These are phyloP conservation scores for Hetaerina americana DNA, from an alignment of 1,140 invertebrate species.

Conservation along the genomic window DNA sequence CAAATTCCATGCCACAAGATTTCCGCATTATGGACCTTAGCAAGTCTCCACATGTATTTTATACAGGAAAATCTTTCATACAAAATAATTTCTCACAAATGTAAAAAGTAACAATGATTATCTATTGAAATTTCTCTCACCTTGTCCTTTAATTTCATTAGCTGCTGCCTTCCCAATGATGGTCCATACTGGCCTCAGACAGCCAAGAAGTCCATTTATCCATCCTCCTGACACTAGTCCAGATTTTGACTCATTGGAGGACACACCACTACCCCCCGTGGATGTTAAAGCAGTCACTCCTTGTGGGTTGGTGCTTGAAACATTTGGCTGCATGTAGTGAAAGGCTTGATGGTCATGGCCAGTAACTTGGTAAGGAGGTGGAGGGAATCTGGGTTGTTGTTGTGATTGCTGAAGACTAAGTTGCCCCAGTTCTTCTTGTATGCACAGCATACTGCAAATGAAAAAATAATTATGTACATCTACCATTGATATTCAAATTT, in stretches of 20 bases:
- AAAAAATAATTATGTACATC: no score
- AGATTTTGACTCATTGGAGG: constrained; percentile 23
- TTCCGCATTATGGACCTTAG: neutral
- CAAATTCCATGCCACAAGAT: neutral
- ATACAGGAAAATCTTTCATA: neutral
- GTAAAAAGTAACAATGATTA: neutral
- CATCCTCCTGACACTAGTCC: constrained; percentile 39
- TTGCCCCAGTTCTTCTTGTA: constrained; percentile 48
- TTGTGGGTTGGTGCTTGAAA: constrained; percentile 25
- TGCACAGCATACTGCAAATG: constrained; percentile 45
- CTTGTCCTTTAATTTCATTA: constrained; percentile 47
- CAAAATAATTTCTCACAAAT: neutral
- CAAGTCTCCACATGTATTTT: neutral
- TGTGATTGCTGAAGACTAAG: constrained; percentile 37
- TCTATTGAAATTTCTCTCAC: neutral
- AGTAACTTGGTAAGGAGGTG: constrained; percentile 26
- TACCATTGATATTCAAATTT: no score
- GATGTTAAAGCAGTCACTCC: constrained; percentile 26
- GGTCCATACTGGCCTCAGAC: constrained; percentile 69
- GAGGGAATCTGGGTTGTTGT: constrained; percentile 49
- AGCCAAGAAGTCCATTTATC: constrained; percentile 73
- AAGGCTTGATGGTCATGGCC: neutral
- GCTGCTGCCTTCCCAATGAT: constrained; percentile 66
- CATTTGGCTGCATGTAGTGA: constrained; percentile 2
- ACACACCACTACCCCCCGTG: constrained; percentile 23